Percentiles rank a stretch among this genome's conserved stretches.
phyloP scores from a whole-genome alignment of 1,140 invertebrate genomes.

The Panulirus ornatus region DNA sequence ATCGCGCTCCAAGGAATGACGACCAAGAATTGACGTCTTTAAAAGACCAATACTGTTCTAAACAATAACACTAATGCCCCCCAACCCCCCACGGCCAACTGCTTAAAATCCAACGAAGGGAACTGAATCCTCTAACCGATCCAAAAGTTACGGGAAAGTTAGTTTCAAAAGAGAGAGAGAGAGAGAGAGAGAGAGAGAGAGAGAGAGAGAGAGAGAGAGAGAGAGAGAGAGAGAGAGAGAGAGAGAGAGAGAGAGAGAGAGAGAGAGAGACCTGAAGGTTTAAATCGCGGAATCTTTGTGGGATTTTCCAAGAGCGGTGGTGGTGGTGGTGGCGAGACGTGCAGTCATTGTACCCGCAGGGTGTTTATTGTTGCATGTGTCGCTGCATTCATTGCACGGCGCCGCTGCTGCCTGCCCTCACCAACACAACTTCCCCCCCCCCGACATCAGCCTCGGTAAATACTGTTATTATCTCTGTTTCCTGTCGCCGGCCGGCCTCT shows the following conservation, averaged over 20 bases:
- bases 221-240: not conserved
- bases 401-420: slow-evolving; percentile 4
- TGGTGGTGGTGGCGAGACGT: slow-evolving; percentile 17
- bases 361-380: slow-evolving; percentile 50
- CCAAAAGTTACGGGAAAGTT: slow-evolving; percentile 27
- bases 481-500: no score
- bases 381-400: slow-evolving; percentile 14
- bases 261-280: not conserved
- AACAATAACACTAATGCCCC: slow-evolving; percentile 9
- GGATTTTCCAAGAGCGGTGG: slow-evolving; percentile 22
- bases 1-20: no score
- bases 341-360: slow-evolving; percentile 24
- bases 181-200: not conserved
- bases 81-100: no score
- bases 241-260: not conserved
- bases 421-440: no score
- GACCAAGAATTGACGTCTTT: no score
- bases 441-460: slow-evolving; percentile 14
- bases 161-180: not conserved
- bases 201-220: not conserved
- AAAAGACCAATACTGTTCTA: not conserved
- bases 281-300: slow-evolving; percentile 22
- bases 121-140: slow-evolving; percentile 8
- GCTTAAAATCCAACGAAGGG: slow-evolving; percentile 27
- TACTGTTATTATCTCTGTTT: slow-evolving; percentile 17